phyloP scores from a whole-genome alignment of 2,113 vertebrate genomes.

The Noctilio leporinus region DNA sequence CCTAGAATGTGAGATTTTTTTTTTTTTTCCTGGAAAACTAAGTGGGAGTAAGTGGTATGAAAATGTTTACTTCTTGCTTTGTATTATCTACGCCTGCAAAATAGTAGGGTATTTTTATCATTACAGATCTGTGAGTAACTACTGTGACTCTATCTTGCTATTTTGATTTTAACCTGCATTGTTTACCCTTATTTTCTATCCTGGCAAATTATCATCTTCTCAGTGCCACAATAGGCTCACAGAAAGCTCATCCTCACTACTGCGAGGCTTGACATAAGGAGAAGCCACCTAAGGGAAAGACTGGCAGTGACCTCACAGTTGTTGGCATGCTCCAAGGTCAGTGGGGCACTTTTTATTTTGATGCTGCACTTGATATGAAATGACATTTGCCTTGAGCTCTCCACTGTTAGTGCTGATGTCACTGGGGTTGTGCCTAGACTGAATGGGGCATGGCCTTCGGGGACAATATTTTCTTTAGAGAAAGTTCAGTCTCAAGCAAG shows the following conservation, averaged over 20 bases:
- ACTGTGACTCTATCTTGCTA: neutral
- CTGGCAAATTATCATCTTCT: neutral
- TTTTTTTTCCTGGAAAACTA: neutral
- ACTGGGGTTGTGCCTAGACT: neutral
- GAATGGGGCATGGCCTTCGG: neutral
- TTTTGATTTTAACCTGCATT: neutral
- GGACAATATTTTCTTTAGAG: neutral
- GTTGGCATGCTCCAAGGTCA: neutral
- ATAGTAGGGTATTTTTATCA: neutral
- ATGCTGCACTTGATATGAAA: neutral
- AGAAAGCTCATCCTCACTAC: neutral
- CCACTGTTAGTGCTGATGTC: neutral
- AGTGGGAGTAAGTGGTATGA: neutral
- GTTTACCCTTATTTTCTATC: neutral
- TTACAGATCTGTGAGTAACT: neutral
- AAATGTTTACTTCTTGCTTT: neutral
- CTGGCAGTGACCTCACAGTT: neutral
- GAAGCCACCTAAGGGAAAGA: neutral
- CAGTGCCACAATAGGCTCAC: neutral
- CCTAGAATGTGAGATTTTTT: neutral
- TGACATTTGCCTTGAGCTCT: conserved; percentile 29
- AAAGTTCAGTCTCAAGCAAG: neutral
- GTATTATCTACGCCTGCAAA: neutral
- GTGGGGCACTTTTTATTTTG: neutral
- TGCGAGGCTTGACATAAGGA: neutral